phyloP scores from a whole-genome alignment of 1,140 invertebrate genomes.

The Scylla paramamosain region DNA sequence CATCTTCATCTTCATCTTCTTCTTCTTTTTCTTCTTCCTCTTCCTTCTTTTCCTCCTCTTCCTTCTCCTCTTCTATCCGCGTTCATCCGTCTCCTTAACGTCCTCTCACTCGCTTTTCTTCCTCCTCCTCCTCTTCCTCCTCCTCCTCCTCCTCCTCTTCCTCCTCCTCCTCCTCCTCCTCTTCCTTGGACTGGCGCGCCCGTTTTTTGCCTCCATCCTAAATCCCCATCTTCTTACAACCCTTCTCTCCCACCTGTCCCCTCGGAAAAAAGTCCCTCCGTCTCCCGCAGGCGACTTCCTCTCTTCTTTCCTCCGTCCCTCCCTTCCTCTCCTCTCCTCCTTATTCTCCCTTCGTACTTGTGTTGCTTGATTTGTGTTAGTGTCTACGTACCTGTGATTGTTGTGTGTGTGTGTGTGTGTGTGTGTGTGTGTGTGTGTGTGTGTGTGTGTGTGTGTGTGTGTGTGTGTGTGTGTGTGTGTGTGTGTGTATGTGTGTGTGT shows the following conservation, averaged over 20 bases:
- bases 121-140: background rate
- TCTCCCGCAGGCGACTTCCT: background rate
- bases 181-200: background rate
- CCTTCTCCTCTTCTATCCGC: background rate
- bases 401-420: no score
- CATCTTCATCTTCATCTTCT: background rate
- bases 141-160: background rate
- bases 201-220: conserved; percentile 1
- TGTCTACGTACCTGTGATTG: no score
- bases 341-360: no score
- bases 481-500: no score
- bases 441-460: no score
- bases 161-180: background rate
- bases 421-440: no score
- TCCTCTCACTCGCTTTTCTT: background rate
- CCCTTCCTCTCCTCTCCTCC: background rate
- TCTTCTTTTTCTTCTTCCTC: background rate
- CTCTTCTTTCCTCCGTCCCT: background rate
- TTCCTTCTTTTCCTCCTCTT: background rate
- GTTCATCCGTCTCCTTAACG: background rate
- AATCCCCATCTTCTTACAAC: conserved; percentile 7
- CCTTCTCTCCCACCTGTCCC: conserved; percentile 11
- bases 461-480: no score
- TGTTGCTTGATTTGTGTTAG: no score
- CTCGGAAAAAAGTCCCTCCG: background rate